Conservation (phyloP, 2,113 vertebrate species). For the Myotis lucifugus region DNA sequence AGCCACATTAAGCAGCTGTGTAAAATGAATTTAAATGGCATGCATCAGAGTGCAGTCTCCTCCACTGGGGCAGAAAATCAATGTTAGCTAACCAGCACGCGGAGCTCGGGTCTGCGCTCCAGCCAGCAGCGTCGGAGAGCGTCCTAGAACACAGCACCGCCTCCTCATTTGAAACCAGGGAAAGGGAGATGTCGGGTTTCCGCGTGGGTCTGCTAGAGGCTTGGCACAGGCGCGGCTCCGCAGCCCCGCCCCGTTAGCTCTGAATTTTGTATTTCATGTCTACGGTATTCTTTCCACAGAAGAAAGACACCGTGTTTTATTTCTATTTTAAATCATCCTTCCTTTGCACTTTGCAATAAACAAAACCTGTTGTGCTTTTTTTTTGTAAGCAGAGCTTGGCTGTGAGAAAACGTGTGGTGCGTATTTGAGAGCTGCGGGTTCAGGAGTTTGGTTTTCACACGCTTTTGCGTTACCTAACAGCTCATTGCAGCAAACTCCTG, state of each 20-base stretch:
- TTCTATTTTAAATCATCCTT: background rate
- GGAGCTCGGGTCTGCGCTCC: slow-evolving; percentile 68
- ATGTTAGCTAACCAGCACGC: slow-evolving; percentile 77
- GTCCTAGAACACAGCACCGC: slow-evolving; percentile 51
- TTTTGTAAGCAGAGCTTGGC: background rate
- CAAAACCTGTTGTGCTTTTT: background rate
- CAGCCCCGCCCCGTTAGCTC: background rate
- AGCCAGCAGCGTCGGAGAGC: slow-evolving; percentile 63
- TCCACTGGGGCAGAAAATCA: slow-evolving; percentile 83
- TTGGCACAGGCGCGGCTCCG: slow-evolving; percentile 43
- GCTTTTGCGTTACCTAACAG: slow-evolving; percentile 34
- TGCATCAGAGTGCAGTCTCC: slow-evolving; percentile 76
- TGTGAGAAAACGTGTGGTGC: background rate
- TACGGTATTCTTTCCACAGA: slow-evolving; percentile 4
- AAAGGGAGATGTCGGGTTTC: background rate
- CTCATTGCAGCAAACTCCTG: background rate
- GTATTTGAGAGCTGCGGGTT: background rate
- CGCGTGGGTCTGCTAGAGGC: background rate
- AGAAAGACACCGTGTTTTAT: background rate
- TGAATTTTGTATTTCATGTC: slow-evolving; percentile 41
- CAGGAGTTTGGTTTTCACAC: background rate
- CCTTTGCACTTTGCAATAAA: background rate
- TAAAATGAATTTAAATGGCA: slow-evolving; percentile 84
- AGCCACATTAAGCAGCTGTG: slow-evolving; percentile 79
- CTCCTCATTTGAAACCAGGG: slow-evolving; percentile 69